Percentiles rank a stretch among this genome's conserved stretches.
These are phyloP conservation scores for Zophobas morio DNA, from an alignment of 1,140 invertebrate species.

Conservation along the genomic window DNA sequence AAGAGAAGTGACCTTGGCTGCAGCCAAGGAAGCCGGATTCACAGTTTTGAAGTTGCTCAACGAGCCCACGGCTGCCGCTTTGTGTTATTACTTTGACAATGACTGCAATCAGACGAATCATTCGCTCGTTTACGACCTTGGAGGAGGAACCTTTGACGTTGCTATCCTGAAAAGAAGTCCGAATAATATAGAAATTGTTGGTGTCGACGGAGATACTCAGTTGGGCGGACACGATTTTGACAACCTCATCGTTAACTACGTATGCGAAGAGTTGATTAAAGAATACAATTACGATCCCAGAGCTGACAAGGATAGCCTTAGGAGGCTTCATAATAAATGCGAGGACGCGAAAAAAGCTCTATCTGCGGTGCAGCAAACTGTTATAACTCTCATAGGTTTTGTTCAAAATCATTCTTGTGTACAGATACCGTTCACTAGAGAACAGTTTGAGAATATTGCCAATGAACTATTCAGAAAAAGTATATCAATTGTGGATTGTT, in stretches of 20 bases:
- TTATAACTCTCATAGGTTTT: neutral
- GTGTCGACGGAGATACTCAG: conserved; percentile 79
- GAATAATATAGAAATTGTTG: conserved; percentile 77
- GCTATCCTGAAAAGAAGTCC: conserved; percentile 83
- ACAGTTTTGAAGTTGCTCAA: conserved; percentile 76
- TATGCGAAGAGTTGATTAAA: conserved; percentile 76
- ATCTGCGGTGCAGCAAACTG: conserved; percentile 69
- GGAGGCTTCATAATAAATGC: conserved; percentile 82
- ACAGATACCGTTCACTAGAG: conserved; percentile 80
- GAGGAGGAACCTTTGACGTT: conserved; percentile 86
- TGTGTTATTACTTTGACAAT: conserved; percentile 71
- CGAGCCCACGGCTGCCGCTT: conserved; percentile 79
- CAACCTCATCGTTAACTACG: conserved; percentile 69
- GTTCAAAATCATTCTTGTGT: conserved; percentile 66
- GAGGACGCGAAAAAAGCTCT: conserved; percentile 86
- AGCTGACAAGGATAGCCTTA: conserved; percentile 76
- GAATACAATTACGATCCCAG: conserved; percentile 75
- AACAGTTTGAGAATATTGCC: conserved; percentile 83
- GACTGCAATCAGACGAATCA: conserved; percentile 67
- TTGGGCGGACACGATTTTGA: conserved; percentile 82
- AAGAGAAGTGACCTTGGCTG: conserved; percentile 75
- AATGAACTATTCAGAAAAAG: conserved; percentile 75
- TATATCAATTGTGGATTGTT: conserved; percentile 43
- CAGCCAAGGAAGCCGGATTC: conserved; percentile 74
- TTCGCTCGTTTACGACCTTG: conserved; percentile 74